Evolutionary conservation across 2,888 invertebrate genomes (phyloP), one percentile per base, ranked within the genome.

Genomic region (Phengaris arion): DNA sequence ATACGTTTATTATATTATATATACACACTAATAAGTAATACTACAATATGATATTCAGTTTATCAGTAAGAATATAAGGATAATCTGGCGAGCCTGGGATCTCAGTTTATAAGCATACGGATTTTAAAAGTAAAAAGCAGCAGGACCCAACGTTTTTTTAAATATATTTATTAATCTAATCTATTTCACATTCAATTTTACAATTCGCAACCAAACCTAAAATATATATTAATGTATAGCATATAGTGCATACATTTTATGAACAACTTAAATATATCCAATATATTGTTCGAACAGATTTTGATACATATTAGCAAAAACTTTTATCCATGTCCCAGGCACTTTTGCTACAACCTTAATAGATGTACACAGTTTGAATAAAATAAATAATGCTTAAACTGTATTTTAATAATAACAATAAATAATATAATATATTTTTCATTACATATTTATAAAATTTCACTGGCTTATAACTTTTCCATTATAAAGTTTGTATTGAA

Each of bases 81-180:
- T 35, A 35, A 4, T 4, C 2, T 35, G 35, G 35, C 35, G 2
- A 35, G 35, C 35, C 35, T 35, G 35, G 35, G 35, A 35, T 35
- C 35, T 35, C 35, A 48, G 48, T 48, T 6, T 6, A 48, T 46
- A 48, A 48, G 48, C 8, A 7, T 46, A 46, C 6, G 6, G 48
- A 7, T 48, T 22, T 59, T 12, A 13, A 35, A 45, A 64, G 12
- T 12, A 35, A 45, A 13, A 80, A 81, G 80, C 79, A 79, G 80
- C 79, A 78, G 64, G 57, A 68, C 46, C 46, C 13, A 10, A 69
- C 69, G 22, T 74, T 80, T 81, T 77, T 80, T 79, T 77, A 81
- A 83, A 82, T 81, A 82, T 52, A 83, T 85, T 83, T 85, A 84
- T 83, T 85, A 79, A 78, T 81, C 84, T 83, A 84, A 80, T 78